Conservation (phyloP, 1,140 invertebrate species). For the Bombus confusus region DNA sequence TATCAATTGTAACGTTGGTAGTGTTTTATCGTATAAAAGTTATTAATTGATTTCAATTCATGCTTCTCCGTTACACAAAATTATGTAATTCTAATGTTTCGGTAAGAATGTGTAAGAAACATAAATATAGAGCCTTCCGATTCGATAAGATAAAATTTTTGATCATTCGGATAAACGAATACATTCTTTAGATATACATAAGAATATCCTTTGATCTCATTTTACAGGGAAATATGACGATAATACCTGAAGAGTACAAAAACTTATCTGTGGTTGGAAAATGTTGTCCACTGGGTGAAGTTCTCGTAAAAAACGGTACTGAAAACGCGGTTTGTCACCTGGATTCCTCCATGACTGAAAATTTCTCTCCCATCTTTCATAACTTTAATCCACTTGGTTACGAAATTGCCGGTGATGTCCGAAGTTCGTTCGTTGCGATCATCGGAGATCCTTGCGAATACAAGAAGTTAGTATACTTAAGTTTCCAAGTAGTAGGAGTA, state of each 20-base stretch:
- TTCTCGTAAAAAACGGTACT: slow-evolving; percentile 60
- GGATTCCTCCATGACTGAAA: slow-evolving; percentile 10
- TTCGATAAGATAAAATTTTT: not conserved
- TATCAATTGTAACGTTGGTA: not conserved
- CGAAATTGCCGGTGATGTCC: slow-evolving; percentile 78
- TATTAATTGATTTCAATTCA: not conserved
- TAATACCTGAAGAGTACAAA: slow-evolving; percentile 49
- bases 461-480: not conserved
- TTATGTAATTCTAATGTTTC: too few species aligned
- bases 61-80: not conserved
- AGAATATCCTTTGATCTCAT: not conserved
- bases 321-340: slow-evolving; percentile 52
- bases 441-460: slow-evolving; percentile 24
- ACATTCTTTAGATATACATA: too few species aligned
- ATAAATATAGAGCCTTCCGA: not conserved
- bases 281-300: slow-evolving; percentile 73
- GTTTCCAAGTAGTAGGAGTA: not conserved
- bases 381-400: slow-evolving; percentile 82
- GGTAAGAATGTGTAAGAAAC: too few species aligned
- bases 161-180: not conserved
- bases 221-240: slow-evolving; percentile 65
- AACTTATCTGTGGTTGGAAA: slow-evolving; percentile 74
- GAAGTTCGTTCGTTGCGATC: slow-evolving; percentile 67
- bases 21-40: not conserved
- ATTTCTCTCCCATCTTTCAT: slow-evolving; percentile 81